phyloP scores from a whole-genome alignment of 2,113 vertebrate genomes.

The Saguinus midas region DNA sequence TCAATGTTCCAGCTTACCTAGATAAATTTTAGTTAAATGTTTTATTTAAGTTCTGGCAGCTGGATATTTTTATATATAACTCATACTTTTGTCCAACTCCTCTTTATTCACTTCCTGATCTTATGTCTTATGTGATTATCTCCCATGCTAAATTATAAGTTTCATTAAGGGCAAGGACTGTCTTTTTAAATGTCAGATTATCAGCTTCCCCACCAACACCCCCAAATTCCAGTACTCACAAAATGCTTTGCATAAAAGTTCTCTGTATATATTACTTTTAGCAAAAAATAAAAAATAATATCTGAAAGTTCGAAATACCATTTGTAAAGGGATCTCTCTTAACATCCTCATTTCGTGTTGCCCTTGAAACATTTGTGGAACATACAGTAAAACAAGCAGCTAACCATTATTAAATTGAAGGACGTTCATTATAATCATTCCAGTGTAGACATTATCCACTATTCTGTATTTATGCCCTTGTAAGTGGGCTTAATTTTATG shows the following conservation, averaged over 20 bases:
- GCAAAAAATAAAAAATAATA: slow-evolving; percentile 48
- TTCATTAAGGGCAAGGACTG: slow-evolving; percentile 48
- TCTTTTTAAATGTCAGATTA: slow-evolving; percentile 54
- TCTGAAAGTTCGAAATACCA: slow-evolving; percentile 23
- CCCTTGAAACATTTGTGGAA: slow-evolving; percentile 47
- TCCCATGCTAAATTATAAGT: slow-evolving; percentile 55
- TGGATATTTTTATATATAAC: slow-evolving; percentile 32
- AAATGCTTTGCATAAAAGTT: not conserved
- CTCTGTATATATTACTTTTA: slow-evolving; percentile 28
- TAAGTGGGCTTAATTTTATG: slow-evolving; percentile 46
- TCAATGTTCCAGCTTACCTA: not conserved
- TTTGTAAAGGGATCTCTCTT: slow-evolving; percentile 38
- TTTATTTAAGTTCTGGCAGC: slow-evolving; percentile 18
- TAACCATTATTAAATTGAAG: slow-evolving; percentile 40
- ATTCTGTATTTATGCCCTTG: not conserved
- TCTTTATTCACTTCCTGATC: slow-evolving; percentile 47
- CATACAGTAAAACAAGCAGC: not conserved
- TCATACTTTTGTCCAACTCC: slow-evolving; percentile 33
- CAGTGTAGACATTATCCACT: not conserved
- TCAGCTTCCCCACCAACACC: not conserved
- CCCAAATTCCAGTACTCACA: not conserved
- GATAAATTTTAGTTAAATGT: not conserved
- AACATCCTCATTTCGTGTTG: not conserved
- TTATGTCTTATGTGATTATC: slow-evolving; percentile 28
- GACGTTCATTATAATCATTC: slow-evolving; percentile 24